Evolutionary conservation across 2,797 vertebrate species (phyloP), one percentile per base, ranked within the genome.

Genomic region (Peromyscus attwateri): DNA sequence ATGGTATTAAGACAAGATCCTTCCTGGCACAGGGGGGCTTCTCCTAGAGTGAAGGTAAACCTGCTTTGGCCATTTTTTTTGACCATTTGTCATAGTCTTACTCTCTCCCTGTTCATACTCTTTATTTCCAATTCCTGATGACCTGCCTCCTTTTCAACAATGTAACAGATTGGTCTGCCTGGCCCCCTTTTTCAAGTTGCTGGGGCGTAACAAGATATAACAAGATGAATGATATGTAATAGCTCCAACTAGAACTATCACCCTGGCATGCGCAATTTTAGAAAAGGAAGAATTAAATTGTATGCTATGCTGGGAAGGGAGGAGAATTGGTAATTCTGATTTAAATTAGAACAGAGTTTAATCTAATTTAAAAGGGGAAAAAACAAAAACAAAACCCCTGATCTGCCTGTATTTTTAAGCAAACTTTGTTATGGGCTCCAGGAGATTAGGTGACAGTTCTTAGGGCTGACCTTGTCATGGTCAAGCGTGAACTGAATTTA

Each of bases 401-500:
- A 8, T 84, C 82, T 92, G n/a, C 60, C 52, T 64, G 0, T 76
- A 21, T 82, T 94, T 84, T 46, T 43, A 96, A 94, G 83, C 68
- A 81, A 94, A 92, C 10, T 94, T 62, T 1, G 14, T 34, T 93
- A 64, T 87, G 19, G 55, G 6, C 37, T 66, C 1, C 62, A 91
- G 31, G 81, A 94, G 37, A 96, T 94, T 52, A 90, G 31, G 68
- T 3, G 0, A 68, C 90, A 90, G 25, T 80, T 0, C 0, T 94
- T 85, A 94, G 60, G 23, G 89, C 92, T 96, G 75, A 92, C 94
- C 97, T 93, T 89, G 92, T 87, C 70, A 92, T 92, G 57, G 46
- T 77, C 81, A 76, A 96, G 25, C 8, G 0, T 82, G 34, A 80
- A 96, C 49, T 97, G 95, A 94, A 96, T 88, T 95, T 34, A 81